phyloP scores from a whole-genome alignment of 2,888 invertebrate genomes.

The Andricus quercusramuli region DNA sequence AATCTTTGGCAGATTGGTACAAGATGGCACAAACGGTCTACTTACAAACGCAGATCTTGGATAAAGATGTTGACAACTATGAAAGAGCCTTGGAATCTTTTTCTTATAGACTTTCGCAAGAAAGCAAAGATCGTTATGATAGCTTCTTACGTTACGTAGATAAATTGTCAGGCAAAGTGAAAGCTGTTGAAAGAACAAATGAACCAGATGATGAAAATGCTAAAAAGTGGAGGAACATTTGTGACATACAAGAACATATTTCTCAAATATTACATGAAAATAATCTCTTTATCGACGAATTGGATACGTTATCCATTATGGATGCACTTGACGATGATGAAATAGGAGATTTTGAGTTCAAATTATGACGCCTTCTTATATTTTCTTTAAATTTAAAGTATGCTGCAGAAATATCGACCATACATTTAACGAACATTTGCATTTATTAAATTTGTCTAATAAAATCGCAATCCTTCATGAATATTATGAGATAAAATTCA shows the following conservation, averaged over 20 bases:
- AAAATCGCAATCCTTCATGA: background rate
- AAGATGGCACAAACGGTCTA: conserved; percentile 93
- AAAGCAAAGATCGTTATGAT: conserved; percentile 72
- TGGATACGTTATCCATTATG: conserved; percentile 13
- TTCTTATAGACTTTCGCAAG: conserved; percentile 72
- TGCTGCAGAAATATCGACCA: too few relatives aligned
- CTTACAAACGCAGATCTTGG: conserved; percentile 89
- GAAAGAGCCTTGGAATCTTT: conserved; percentile 80
- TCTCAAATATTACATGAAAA: conserved; percentile 66
- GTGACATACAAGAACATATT: conserved; percentile 69
- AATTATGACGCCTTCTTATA: background rate
- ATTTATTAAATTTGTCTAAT: background rate
- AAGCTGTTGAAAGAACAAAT: conserved; percentile 61
- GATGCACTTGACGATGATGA: background rate
- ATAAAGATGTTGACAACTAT: conserved; percentile 84
- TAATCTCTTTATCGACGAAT: conserved; percentile 41
- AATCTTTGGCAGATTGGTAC: conserved; percentile 91
- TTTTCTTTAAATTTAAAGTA: background rate
- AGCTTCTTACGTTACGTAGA: conserved; percentile 65
- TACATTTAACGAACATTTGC: background rate
- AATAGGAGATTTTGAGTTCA: background rate
- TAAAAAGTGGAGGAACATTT: conserved; percentile 71
- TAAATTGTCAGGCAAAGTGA: conserved; percentile 64
- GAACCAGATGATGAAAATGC: conserved; percentile 64
- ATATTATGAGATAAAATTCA: background rate